These are phyloP conservation scores for Morus bassanus DNA, from an alignment of 2,797 vertebrate species.

Conservation along the genomic window DNA sequence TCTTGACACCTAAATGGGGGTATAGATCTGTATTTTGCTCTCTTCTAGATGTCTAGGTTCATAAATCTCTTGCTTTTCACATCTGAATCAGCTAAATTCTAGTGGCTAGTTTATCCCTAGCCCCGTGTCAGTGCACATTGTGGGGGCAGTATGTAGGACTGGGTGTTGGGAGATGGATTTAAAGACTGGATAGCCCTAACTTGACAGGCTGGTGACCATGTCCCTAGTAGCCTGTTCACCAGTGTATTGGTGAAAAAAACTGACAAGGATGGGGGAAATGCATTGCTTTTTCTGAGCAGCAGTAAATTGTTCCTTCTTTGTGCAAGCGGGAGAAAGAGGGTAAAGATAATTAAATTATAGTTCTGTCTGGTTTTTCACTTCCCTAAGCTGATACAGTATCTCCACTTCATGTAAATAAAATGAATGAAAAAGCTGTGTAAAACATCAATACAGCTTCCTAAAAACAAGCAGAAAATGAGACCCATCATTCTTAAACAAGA, in stretches of 20 bases:
- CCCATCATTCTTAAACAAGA: not conserved
- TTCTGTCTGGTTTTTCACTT: not conserved
- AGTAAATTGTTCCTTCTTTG: not conserved
- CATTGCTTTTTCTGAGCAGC: not conserved
- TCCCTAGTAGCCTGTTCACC: not conserved
- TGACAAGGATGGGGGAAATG: not conserved
- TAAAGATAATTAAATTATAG: not conserved
- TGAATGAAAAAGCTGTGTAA: not conserved
- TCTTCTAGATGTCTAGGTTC: not conserved
- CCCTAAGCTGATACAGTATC: not conserved
- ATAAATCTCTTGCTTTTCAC: not conserved
- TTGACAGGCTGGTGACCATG: not conserved
- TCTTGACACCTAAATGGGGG: not conserved
- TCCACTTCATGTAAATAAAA: not conserved
- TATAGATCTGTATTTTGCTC: not conserved
- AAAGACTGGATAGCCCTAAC: not conserved
- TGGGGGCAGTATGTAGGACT: not conserved
- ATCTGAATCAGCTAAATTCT: not conserved
- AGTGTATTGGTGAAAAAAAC: not conserved
- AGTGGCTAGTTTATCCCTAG: not conserved
- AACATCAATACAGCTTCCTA: not conserved
- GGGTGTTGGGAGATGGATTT: not conserved
- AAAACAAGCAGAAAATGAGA: not conserved
- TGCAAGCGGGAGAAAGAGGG: not conserved
- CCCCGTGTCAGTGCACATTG: fast-evolving